These are phyloP conservation scores for Ericerus pela DNA, from an alignment of 1,140 invertebrate genomes.

Conservation along the genomic window DNA sequence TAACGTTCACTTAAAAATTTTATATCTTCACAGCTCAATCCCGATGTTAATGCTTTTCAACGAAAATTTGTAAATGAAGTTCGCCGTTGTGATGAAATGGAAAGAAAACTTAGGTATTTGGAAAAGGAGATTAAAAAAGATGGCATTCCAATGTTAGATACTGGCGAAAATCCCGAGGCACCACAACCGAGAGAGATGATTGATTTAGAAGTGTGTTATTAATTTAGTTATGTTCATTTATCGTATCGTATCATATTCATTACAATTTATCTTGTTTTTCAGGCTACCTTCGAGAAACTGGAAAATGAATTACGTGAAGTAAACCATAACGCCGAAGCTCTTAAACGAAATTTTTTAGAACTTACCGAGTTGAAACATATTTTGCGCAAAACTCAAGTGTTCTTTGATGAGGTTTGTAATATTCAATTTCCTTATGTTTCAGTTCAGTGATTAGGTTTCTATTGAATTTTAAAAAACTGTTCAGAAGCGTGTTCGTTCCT, in stretches of 20 bases:
- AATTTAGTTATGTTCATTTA: not conserved
- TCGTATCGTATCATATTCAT: not conserved
- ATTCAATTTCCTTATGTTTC: too few species aligned
- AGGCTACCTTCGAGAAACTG: slow-evolving; percentile 90
- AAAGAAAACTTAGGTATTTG: slow-evolving; percentile 82
- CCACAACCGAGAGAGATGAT: slow-evolving; percentile 98
- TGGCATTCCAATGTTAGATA: slow-evolving; percentile 90
- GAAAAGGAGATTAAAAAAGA: slow-evolving; percentile 98
- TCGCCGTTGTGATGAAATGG: slow-evolving; percentile 88
- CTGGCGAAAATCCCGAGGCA: slow-evolving; percentile 93
- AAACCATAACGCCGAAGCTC: slow-evolving; percentile 90
- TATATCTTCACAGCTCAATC: slow-evolving; percentile 55
- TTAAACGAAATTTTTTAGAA: slow-evolving; percentile 92
- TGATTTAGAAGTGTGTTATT: slow-evolving; percentile 69
- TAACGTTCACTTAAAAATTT: not conserved
- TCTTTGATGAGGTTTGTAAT: slow-evolving; percentile 93
- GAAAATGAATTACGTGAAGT: slow-evolving; percentile 93
- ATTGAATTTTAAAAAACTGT: too few species aligned
- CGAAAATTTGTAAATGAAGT: slow-evolving; percentile 92
- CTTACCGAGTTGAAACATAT: slow-evolving; percentile 93
- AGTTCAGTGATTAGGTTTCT: not conserved
- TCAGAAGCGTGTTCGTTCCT: too few species aligned
- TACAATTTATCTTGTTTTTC: slow-evolving; percentile 22
- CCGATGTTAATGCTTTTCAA: slow-evolving; percentile 90
- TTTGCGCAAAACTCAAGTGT: slow-evolving; percentile 87